Percentiles rank a stretch among this genome's conserved stretches.
Conservation (phyloP, 2,888 invertebrate species). For the Dichetophora obliterata region DNA sequence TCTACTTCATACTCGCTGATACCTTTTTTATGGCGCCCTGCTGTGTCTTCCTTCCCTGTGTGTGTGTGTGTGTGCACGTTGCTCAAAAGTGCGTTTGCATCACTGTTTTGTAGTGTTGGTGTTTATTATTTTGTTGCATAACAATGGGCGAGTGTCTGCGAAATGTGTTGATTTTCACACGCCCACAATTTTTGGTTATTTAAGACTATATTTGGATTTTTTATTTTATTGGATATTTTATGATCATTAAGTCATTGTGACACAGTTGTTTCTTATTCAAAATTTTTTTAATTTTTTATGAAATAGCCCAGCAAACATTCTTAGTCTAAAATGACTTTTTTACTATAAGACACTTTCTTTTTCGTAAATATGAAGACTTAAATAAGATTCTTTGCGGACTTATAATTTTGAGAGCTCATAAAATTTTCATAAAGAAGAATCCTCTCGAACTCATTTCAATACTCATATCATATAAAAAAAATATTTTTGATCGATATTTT, state of each 20-base stretch:
- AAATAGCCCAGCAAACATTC: too few relatives aligned
- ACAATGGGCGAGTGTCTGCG: not conserved
- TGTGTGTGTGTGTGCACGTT: not conserved
- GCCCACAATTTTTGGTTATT: not conserved
- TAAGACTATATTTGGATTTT: not conserved
- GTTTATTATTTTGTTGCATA: not conserved
- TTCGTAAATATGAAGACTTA: too few relatives aligned
- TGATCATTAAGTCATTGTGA: not conserved
- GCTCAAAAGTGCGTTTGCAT: not conserved
- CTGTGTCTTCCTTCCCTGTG: not conserved
- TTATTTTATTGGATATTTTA: not conserved
- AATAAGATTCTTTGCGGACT: too few relatives aligned
- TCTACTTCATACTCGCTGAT: not conserved
- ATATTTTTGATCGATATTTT: too few relatives aligned
- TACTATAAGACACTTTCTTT: too few relatives aligned
- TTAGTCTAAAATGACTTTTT: too few relatives aligned
- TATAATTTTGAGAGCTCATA: too few relatives aligned
- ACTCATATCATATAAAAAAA: too few relatives aligned
- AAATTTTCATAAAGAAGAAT: too few relatives aligned
- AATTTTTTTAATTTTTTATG: too few relatives aligned
- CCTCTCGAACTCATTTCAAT: too few relatives aligned
- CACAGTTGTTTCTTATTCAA: too few relatives aligned
- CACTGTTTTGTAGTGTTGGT: not conserved
- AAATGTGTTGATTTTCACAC: slow-evolving; percentile 22
- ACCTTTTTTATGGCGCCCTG: slow-evolving; percentile 10